Conservation (phyloP, 2,888 invertebrate genomes). For the Oligia strigilis region DNA sequence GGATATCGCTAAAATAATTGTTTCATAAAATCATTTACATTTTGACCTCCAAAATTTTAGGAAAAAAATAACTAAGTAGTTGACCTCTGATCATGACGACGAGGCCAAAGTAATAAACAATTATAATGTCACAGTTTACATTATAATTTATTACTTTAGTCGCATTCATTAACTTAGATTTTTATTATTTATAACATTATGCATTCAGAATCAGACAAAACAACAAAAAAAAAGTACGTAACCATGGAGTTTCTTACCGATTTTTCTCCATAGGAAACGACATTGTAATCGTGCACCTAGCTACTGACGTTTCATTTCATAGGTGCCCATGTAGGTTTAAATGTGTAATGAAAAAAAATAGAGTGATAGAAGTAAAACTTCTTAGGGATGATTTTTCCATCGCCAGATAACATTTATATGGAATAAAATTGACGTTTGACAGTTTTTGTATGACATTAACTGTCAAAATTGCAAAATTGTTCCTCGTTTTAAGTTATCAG, state of each 20-base stretch:
- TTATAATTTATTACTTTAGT: background rate
- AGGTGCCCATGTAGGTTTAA: background rate
- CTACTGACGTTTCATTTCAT: background rate
- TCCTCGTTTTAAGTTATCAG: no score
- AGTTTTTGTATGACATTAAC: no score
- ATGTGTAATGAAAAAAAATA: background rate
- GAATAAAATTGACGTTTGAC: no score
- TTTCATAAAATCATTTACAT: background rate
- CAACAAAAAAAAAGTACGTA: background rate
- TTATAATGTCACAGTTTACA: background rate
- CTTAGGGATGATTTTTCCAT: no score
- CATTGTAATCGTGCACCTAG: background rate
- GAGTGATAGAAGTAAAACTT: no score
- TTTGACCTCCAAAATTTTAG: background rate
- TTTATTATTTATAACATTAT: background rate
- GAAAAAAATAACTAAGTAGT: background rate
- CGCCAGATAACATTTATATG: no score
- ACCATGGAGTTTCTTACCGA: background rate
- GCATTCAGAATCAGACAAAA: background rate
- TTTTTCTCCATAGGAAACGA: background rate
- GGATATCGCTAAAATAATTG: background rate
- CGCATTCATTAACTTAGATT: no score
- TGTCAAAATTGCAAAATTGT: no score
- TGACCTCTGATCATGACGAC: background rate
- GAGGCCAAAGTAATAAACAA: background rate